These are phyloP conservation scores for Lichenostomus cassidix DNA, from an alignment of 2,113 vertebrate species.

Conservation along the genomic window DNA sequence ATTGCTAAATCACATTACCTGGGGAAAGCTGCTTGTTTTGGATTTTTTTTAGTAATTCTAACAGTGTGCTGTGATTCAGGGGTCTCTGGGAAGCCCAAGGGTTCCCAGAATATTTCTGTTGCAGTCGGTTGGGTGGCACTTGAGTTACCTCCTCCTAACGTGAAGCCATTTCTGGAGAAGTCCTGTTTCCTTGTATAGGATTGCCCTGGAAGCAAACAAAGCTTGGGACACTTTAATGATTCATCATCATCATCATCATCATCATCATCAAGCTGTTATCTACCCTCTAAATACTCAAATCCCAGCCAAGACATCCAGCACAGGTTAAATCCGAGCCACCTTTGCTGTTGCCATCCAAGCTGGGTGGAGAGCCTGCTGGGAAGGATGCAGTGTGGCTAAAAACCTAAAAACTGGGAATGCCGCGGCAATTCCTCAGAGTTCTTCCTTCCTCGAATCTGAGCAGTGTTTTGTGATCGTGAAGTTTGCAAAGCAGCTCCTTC, in stretches of 20 bases:
- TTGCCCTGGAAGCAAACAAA: background rate
- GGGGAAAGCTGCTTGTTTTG: background rate
- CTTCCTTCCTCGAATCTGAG: background rate
- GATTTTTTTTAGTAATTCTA: background rate
- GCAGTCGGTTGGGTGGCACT: background rate
- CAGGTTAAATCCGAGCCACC: background rate
- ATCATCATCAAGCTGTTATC: background rate
- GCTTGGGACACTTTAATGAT: background rate
- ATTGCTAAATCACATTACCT: background rate
- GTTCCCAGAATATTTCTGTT: background rate
- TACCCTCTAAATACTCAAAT: background rate
- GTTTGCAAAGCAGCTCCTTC: background rate
- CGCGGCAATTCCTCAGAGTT: background rate
- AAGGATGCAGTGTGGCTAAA: background rate
- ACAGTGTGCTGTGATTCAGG: background rate
- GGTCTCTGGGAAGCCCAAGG: background rate
- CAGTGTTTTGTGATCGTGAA: fast-evolving
- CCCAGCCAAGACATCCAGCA: background rate
- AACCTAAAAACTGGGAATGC: background rate
- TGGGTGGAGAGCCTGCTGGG: fast-evolving
- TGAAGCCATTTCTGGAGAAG: background rate
- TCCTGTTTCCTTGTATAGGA: background rate
- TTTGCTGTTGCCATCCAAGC: fast-evolving
- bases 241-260: background rate
- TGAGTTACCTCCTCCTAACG: background rate